These are phyloP conservation scores for Microtus ochrogaster DNA, from an alignment of 2,113 vertebrate species.

Conservation along the genomic window DNA sequence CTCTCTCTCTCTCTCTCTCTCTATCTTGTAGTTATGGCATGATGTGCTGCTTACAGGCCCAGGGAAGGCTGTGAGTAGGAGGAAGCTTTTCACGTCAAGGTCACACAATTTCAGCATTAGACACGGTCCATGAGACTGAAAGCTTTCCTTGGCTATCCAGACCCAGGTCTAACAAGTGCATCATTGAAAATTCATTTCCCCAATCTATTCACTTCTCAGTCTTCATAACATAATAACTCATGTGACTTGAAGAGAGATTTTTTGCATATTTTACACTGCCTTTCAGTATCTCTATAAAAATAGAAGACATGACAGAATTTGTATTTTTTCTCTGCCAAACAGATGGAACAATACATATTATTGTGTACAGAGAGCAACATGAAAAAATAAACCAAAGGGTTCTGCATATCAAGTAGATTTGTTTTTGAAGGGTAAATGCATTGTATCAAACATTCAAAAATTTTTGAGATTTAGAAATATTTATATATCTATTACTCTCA, in stretches of 20 bases:
- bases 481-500: background rate
- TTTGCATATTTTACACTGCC: slow-evolving; percentile 55
- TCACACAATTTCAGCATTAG: slow-evolving; percentile 80
- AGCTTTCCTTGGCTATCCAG: slow-evolving; percentile 75
- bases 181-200: slow-evolving; percentile 44
- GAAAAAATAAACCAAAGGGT: slow-evolving; percentile 69
- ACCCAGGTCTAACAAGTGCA: slow-evolving; percentile 39
- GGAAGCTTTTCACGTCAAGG: slow-evolving; percentile 58
- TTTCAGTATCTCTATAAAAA: slow-evolving; percentile 70
- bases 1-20: background rate
- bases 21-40: background rate
- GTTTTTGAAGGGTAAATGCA: background rate
- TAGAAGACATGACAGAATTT: slow-evolving; percentile 69
- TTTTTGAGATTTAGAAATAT: background rate
- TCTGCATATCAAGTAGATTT: slow-evolving; percentile 14
- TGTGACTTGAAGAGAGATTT: slow-evolving; percentile 73
- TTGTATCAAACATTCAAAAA: background rate
- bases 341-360: slow-evolving; percentile 67
- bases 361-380: slow-evolving; percentile 49
- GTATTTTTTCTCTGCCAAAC: slow-evolving; percentile 30
- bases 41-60: background rate
- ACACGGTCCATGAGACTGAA: slow-evolving; percentile 84
- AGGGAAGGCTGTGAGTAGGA: slow-evolving; percentile 24
- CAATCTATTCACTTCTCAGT: slow-evolving; percentile 74
- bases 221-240: slow-evolving; percentile 56